Base-by-base conservation (phyloP, 2,888 invertebrate species). In the Nyleta sp. region DNA sequence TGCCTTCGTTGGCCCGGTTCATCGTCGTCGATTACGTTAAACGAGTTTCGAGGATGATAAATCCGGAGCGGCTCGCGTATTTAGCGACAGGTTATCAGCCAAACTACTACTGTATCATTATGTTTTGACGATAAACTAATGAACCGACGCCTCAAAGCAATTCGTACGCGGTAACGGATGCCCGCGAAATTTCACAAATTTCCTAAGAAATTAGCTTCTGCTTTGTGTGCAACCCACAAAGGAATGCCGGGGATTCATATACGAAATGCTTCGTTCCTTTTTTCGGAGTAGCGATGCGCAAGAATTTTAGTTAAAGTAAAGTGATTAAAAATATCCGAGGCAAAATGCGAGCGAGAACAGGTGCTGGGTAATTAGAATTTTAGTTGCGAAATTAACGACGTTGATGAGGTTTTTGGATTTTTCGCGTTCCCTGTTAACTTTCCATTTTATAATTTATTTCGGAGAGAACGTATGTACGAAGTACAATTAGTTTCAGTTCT, bases 1-100 rank as follows among this genome's bases (percentile, higher is more conserved):
- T 13, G n/a, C 20, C 15, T 33, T 60, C 33, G 28, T 60, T 50
- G 48, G 50, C 70, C 74, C 53, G 59, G 31, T 59, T 70, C 57
- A 28, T 48, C 71, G 48, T 48, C 65, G 53, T 77, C 71, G 65
- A 67, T 77, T 72, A 72, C 71, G 50, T 67, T 52, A 71, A 77
- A 76, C 71, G 71, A 65, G 71, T 75, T 75, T 57, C 31, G 48
- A 24, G 11, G 71, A 50, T 24, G 62, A 71, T 76, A 71, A 71
- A 76, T 76, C 53, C 57, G 22, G 11, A 28, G 48, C 22, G 13
- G 35, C 35, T 22, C 53, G 17, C 38, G 44, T 52, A 70, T 70
- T 70, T 70, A 70, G 70, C 57, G 68, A 64, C 76, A 55, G 62
- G 48, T 46, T 55, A 72, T 72, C 72, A 22, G 17, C 31, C 13